A percentile compares a stretch with the other conserved stretches of the same genome.
Evolutionary conservation across 64 coral and sea anemone genomes (phyloP).

Genomic region (Montipora capricornis): DNA sequence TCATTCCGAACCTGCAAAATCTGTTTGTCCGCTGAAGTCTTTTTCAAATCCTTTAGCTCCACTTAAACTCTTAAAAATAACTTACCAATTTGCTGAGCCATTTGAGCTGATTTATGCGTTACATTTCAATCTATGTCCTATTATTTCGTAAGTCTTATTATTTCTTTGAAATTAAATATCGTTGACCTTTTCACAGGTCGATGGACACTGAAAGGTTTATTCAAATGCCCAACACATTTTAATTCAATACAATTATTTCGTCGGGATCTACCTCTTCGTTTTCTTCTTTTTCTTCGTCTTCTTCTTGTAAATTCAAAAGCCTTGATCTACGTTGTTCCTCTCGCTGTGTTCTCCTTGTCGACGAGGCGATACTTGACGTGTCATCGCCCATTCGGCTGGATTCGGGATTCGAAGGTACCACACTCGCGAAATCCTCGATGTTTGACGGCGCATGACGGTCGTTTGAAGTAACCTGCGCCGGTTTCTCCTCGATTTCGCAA

Average conservation of each 20-base stretch:
- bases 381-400: constrained; percentile 24
- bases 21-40: constrained; percentile 3
- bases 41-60: background rate
- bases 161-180: background rate
- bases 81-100: background rate
- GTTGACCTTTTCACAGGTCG: constrained; percentile 6
- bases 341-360: background rate
- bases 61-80: background rate
- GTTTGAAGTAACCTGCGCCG: background rate
- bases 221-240: background rate
- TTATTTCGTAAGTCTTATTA: too few relatives aligned
- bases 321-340: constrained; percentile 13
- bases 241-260: constrained; percentile 42
- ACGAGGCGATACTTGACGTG: constrained; percentile 18
- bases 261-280: constrained; percentile 7
- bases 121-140: background rate
- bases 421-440: constrained; percentile 27
- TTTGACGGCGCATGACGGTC: constrained; percentile 1
- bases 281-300: background rate
- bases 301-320: constrained; percentile 12
- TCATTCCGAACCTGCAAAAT: background rate
- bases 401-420: background rate
- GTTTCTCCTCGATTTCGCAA: background rate
- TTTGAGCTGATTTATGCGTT: background rate
- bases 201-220: background rate